Evolutionary conservation across 1,140 invertebrate genomes (phyloP).

Genomic region (Antheraea pernyi): DNA sequence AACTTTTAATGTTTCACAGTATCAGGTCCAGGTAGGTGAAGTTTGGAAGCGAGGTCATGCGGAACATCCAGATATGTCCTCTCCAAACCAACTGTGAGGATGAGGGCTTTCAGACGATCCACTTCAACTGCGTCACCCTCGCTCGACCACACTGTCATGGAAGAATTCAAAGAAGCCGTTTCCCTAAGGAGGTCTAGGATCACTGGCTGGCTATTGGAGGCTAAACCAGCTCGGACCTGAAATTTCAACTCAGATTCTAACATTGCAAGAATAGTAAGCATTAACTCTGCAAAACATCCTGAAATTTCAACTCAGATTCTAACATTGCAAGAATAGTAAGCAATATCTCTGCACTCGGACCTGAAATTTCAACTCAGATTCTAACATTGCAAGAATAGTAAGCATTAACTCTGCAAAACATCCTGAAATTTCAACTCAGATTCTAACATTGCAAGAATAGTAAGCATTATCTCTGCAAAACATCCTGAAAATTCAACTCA

Average conservation of each 20-base stretch:
- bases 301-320: no score
- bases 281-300: no score
- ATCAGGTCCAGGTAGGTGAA: constrained; percentile 70
- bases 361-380: constrained; percentile 53
- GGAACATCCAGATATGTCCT: constrained; percentile 87
- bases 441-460: no score
- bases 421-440: no score
- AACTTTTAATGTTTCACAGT: constrained; percentile 3
- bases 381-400: no score
- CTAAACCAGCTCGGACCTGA: constrained; percentile 87
- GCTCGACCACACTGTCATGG: constrained; percentile 87
- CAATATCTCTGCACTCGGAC: constrained; percentile 78
- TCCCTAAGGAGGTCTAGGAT: constrained; percentile 78
- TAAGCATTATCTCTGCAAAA: no score
- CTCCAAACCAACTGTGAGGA: constrained; percentile 81
- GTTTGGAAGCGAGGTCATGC: constrained; percentile 72
- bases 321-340: no score
- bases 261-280: no score
- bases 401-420: no score
- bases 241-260: not conserved
- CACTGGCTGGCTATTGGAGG: constrained; percentile 81
- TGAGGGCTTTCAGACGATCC: constrained; percentile 80
- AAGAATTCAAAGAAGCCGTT: constrained; percentile 72
- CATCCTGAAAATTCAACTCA: constrained; percentile 78
- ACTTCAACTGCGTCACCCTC: constrained; percentile 82